phyloP scores from a whole-genome alignment of 2,888 invertebrate species.

The Azorinus chamasolen region DNA sequence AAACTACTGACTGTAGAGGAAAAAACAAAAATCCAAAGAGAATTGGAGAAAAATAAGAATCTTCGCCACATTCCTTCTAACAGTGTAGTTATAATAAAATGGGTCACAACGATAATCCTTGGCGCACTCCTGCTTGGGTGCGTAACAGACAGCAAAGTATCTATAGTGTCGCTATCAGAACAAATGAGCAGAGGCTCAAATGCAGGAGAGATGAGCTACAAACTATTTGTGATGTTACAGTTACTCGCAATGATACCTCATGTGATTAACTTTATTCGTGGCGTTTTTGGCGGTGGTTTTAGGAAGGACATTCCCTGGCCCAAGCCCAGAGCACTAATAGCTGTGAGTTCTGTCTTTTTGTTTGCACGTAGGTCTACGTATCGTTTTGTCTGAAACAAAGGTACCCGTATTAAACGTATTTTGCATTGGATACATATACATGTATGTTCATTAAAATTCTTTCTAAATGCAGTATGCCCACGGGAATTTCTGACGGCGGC shows the following conservation, averaged over 20 bases:
- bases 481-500: too few relatives aligned
- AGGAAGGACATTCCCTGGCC: conserved; percentile 78
- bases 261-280: conserved; percentile 65
- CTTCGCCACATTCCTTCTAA: conserved; percentile 45
- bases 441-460: too few relatives aligned
- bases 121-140: conserved; percentile 50
- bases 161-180: conserved; percentile 57
- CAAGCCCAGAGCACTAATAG: conserved; percentile 38
- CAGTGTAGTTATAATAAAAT: conserved; percentile 66
- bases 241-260: conserved; percentile 67
- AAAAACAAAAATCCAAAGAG: conserved; percentile 43
- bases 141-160: conserved; percentile 59
- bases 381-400: not conserved
- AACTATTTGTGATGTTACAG: conserved; percentile 62
- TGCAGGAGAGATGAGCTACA: not conserved
- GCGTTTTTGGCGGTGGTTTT: conserved; percentile 68
- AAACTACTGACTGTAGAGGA: conserved; percentile 30
- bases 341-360: conserved; percentile 59
- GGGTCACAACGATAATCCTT: conserved; percentile 63
- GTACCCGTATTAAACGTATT: not conserved
- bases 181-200: conserved; percentile 26
- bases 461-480: too few relatives aligned
- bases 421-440: too few relatives aligned
- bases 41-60: conserved; percentile 20
- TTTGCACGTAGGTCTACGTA: too few relatives aligned